Conservation (phyloP, 1,140 invertebrate species). For the Choristoneura fumiferana region DNA sequence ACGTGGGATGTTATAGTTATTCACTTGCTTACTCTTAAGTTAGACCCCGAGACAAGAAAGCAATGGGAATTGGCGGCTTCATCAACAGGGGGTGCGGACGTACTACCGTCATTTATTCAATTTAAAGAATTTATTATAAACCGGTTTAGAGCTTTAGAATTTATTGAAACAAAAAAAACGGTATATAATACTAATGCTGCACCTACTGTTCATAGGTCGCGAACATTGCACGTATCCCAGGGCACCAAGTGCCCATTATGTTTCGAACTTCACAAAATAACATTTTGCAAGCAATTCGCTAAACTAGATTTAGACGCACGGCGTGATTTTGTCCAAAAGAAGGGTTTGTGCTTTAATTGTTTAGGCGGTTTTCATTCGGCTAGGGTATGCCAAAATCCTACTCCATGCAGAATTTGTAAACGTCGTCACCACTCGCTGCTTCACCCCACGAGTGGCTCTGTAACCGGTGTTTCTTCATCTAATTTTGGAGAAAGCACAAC, state of each 20-base stretch:
- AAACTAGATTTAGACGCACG: neutral
- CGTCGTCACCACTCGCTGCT: constrained; percentile 4
- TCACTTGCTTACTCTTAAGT: no score
- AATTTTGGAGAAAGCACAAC: neutral
- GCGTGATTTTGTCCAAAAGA: constrained; percentile 10
- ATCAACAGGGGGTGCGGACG: neutral
- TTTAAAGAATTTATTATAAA: constrained; percentile 20
- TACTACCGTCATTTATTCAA: constrained; percentile 4
- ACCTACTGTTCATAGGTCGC: neutral
- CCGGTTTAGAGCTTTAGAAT: constrained; percentile 16
- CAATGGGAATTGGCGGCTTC: neutral
- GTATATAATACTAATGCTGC: neutral
- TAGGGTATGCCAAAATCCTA: neutral
- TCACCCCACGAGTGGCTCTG: neutral
- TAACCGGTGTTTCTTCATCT: neutral
- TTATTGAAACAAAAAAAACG: constrained; percentile 4
- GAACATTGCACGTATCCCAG: neutral
- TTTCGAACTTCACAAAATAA: constrained; percentile 4
- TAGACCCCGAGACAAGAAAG: no score
- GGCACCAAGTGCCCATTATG: constrained; percentile 5
- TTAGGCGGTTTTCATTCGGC: constrained; percentile 3
- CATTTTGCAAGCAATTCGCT: constrained; percentile 1
- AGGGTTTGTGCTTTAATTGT: no score
- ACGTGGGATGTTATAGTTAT: no score
- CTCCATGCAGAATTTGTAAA: constrained; percentile 14